phyloP scores from a whole-genome alignment of 2,888 invertebrate species.

The Caenorhabditis imperialis region DNA sequence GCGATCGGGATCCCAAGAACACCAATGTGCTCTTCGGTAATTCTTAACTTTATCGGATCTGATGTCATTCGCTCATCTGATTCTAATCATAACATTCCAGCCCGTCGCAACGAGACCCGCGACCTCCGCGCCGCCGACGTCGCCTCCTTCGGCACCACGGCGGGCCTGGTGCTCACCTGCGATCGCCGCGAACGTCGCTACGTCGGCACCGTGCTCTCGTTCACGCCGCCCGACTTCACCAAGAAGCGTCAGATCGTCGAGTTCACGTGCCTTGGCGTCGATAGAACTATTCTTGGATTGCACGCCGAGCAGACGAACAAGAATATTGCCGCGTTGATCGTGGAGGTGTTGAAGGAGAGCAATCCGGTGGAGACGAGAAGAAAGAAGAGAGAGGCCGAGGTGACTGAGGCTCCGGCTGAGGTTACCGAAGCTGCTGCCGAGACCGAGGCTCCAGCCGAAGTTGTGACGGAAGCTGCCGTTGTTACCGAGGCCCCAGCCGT shows the following conservation, averaged over 20 bases:
- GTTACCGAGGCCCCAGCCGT: background rate
- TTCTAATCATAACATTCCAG: constrained; percentile 23
- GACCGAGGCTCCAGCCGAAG: background rate
- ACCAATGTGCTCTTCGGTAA: constrained; percentile 34
- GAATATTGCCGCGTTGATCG: background rate
- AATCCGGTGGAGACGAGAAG: background rate
- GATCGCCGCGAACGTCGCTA: constrained; percentile 32
- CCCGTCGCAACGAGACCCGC: constrained; percentile 13
- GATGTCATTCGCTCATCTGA: background rate
- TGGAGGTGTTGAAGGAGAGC: background rate
- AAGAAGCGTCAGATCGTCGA: constrained; percentile 7
- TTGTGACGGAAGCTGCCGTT: constrained; percentile 28
- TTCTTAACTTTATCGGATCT: too few relatives aligned
- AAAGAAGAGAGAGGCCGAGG: constrained; percentile 36
- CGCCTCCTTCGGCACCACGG: constrained; percentile 34
- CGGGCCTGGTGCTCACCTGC: constrained; percentile 21
- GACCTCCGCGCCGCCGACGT: constrained; percentile 25
- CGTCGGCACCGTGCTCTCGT: constrained; percentile 18
- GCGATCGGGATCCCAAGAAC: constrained; percentile 22
- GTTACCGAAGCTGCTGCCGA: background rate
- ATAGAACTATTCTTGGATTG: constrained; percentile 17
- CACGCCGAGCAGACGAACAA: background rate
- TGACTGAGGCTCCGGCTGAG: background rate
- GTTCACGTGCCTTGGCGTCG: constrained; percentile 34
- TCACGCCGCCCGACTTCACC: background rate